phyloP scores from a whole-genome alignment of 2,113 vertebrate species.

The Hydropotes inermis region DNA sequence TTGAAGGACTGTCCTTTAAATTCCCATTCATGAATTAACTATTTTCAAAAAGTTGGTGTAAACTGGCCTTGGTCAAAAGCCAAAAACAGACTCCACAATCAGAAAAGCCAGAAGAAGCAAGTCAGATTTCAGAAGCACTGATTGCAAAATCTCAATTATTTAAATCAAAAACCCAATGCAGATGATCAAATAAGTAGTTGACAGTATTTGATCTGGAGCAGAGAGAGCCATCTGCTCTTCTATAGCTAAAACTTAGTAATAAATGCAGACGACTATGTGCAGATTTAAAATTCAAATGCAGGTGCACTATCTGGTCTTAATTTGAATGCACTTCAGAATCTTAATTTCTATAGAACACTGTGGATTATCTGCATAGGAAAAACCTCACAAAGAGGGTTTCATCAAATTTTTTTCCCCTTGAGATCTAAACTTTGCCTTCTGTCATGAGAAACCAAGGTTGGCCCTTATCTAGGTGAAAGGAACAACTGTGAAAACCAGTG shows the following conservation, averaged over 20 bases:
- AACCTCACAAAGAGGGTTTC: background rate
- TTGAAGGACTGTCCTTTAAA: conserved; percentile 37
- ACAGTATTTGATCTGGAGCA: conserved; percentile 77
- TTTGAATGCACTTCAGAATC: background rate
- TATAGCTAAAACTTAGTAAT: conserved; percentile 66
- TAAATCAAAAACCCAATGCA: conserved; percentile 73
- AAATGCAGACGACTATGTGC: conserved; percentile 56
- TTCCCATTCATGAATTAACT: conserved; percentile 56
- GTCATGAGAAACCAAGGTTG: background rate
- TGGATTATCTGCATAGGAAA: conserved; percentile 24
- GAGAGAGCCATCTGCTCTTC: conserved; percentile 78
- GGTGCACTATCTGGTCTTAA: conserved; percentile 12
- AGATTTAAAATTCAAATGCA: conserved; percentile 57
- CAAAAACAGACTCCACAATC: conserved; percentile 52
- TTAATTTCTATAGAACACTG: conserved; percentile 30
- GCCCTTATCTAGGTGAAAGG: background rate
- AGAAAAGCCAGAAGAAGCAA: conserved; percentile 68
- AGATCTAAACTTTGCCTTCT: background rate
- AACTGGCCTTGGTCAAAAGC: conserved; percentile 57
- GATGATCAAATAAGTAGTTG: conserved; percentile 78
- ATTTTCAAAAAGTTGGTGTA: conserved; percentile 31
- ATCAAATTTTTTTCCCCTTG: background rate
- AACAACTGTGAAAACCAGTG: background rate
- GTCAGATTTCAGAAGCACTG: conserved; percentile 73
- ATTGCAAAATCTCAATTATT: conserved; percentile 76